Conservation (phyloP, 2,797 vertebrate species). For the Tadarida brasiliensis region DNA sequence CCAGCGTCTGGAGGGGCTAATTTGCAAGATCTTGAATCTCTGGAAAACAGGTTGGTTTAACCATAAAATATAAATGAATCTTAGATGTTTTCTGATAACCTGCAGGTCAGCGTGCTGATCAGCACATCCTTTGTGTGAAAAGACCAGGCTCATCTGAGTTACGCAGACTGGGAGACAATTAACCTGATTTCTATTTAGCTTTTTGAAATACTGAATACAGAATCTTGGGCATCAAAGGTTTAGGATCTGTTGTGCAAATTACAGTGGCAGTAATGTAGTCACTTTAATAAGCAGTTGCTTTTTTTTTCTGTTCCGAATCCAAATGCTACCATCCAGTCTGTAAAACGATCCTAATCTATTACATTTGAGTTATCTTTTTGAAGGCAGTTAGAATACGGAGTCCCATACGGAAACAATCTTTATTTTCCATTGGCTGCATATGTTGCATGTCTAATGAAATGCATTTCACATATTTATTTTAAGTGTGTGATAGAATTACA, state of each 20-base stretch:
- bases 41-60: slow-evolving; percentile 69
- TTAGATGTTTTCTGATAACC: slow-evolving; percentile 70
- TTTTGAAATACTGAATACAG: neutral
- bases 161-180: slow-evolving; percentile 19
- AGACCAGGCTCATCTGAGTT: neutral
- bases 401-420: slow-evolving; percentile 88
- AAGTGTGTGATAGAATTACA: slow-evolving; percentile 87
- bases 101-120: slow-evolving; percentile 46
- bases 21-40: slow-evolving; percentile 8
- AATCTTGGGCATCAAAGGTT: slow-evolving; percentile 62
- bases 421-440: slow-evolving; percentile 86
- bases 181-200: slow-evolving; percentile 48
- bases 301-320: slow-evolving; percentile 80
- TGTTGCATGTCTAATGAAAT: slow-evolving; percentile 87
- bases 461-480: slow-evolving; percentile 85
- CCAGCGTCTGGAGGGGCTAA: neutral
- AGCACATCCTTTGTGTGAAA: neutral
- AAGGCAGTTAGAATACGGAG: slow-evolving; percentile 81
- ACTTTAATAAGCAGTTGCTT: slow-evolving; percentile 79
- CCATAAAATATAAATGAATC: slow-evolving; percentile 70
- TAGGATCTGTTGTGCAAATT: slow-evolving; percentile 75
- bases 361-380: slow-evolving; percentile 87
- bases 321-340: slow-evolving; percentile 85
- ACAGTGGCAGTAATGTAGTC: slow-evolving; percentile 83
- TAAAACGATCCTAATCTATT: slow-evolving; percentile 88